Conservation (phyloP, 2,888 invertebrate species). For the Hylaea fasciaria region DNA sequence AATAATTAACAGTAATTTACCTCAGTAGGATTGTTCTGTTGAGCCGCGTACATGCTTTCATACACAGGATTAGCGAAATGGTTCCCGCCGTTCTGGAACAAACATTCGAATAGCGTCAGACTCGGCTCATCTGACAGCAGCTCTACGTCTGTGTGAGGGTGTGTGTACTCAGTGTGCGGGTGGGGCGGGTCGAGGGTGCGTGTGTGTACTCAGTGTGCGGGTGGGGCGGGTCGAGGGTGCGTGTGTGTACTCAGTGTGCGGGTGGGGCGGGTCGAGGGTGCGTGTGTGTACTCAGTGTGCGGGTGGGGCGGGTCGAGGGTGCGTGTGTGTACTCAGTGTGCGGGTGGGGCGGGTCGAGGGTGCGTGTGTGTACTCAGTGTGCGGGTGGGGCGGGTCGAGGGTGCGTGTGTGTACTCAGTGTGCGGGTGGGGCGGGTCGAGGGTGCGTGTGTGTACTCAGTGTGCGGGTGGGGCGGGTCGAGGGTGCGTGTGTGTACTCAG, state of each 20-base stretch:
- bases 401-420: slow-evolving; percentile 30
- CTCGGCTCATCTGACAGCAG: neutral
- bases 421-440: slow-evolving; percentile 39
- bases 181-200: no score
- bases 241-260: slow-evolving; percentile 35
- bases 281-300: slow-evolving; percentile 34
- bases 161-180: no score
- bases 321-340: slow-evolving; percentile 33
- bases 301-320: slow-evolving; percentile 37
- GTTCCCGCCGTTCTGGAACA: slow-evolving; percentile 80
- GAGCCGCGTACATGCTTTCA: slow-evolving; percentile 90
- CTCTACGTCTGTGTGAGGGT: no score
- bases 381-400: slow-evolving; percentile 39
- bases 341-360: slow-evolving; percentile 38
- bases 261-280: slow-evolving; percentile 37
- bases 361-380: slow-evolving; percentile 32
- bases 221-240: slow-evolving; percentile 36
- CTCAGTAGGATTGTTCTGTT: slow-evolving; percentile 58
- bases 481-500: slow-evolving; percentile 29
- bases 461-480: slow-evolving; percentile 40
- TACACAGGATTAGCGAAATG: slow-evolving; percentile 95
- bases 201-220: slow-evolving; percentile 36
- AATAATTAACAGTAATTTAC: slow-evolving; percentile 47
- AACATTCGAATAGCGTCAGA: neutral
- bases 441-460: slow-evolving; percentile 29